Evolutionary conservation across 37 sponge, comb jelly and placozoan genomes (phyloP), one percentile per base, ranked within the genome.

Genomic region (Diacarnus erythraeanus): DNA sequence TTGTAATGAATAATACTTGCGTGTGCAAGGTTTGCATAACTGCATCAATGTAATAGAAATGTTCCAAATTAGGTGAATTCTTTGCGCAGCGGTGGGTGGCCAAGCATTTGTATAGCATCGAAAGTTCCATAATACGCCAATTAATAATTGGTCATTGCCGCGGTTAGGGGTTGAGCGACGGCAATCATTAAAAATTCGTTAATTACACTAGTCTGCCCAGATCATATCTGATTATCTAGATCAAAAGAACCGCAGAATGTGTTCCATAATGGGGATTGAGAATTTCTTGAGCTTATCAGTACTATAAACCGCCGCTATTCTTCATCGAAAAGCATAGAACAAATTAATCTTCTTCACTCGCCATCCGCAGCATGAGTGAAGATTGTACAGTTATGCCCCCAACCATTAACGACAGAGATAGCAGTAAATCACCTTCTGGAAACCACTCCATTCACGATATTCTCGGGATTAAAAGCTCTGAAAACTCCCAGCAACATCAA

Each of bases 241-340:
- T 86, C 87, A 86, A 86, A 86, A 80, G n/a, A 39, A 68, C 80
- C 87, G 80, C 59, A 59, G 75, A 75, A 86, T 80, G 87, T 34
- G 29, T 35, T 57, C 64, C 64, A 57, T 38, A 36, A 37, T 60
- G n/a, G n/a, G n/a, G n/a, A n/a, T n/a, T n/a, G n/a, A n/a, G n/a
- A n/a, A n/a, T n/a, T n/a, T n/a, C n/a, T n/a, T n/a, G n/a, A n/a
- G n/a, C n/a, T n/a, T n/a, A n/a, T n/a, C n/a, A n/a, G n/a, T n/a
- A n/a, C n/a, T n/a, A n/a, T n/a, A n/a, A n/a, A n/a, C n/a, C n/a
- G n/a, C n/a, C n/a, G n/a, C n/a, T n/a, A n/a, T n/a, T n/a, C n/a
- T n/a, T n/a, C n/a, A n/a, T n/a, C n/a, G n/a, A n/a, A n/a, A n/a
- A n/a, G n/a, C n/a, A n/a, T n/a, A n/a, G n/a, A n/a, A n/a, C n/a